Evolutionary conservation across 1,140 invertebrate genomes (phyloP).

Genomic region (Philaenus spumarius): DNA sequence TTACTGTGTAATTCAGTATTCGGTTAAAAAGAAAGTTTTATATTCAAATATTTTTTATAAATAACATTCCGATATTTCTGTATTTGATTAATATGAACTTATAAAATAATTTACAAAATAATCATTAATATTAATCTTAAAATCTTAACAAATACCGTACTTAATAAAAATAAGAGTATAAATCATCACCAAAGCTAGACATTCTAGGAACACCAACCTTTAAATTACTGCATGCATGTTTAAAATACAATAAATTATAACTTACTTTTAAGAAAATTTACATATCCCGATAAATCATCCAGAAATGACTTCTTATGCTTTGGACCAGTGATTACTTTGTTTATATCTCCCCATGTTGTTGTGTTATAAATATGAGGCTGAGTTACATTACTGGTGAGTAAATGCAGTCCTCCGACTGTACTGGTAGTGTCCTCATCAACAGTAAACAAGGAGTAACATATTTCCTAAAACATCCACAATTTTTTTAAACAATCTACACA

Average conservation of each 20-base stretch:
- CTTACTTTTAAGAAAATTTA: constrained; percentile 46
- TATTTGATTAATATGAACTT: too few species aligned
- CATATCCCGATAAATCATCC: constrained; percentile 46
- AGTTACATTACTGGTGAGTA: constrained; percentile 42
- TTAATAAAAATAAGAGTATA: neutral
- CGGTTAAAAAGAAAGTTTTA: too few species aligned
- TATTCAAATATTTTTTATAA: too few species aligned
- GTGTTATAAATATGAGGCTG: constrained; percentile 40
- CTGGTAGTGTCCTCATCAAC: constrained; percentile 38
- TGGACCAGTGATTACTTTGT: constrained; percentile 40
- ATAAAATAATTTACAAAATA: neutral
- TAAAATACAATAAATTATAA: constrained; percentile 14
- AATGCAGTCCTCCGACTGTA: constrained; percentile 40
- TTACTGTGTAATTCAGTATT: too few species aligned
- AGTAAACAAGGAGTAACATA: constrained; percentile 39
- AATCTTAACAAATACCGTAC: neutral
- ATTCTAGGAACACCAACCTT: neutral
- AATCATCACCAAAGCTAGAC: neutral
- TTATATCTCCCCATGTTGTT: constrained; percentile 47
- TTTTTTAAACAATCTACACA: too few species aligned
- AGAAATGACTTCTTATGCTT: constrained; percentile 47
- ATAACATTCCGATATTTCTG: too few species aligned
- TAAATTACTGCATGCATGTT: neutral
- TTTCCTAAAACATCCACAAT: constrained; percentile 33
- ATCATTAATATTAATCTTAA: neutral